These are phyloP conservation scores for Anguilla obscura DNA, from an alignment of 2,797 vertebrate genomes.

Conservation along the genomic window DNA sequence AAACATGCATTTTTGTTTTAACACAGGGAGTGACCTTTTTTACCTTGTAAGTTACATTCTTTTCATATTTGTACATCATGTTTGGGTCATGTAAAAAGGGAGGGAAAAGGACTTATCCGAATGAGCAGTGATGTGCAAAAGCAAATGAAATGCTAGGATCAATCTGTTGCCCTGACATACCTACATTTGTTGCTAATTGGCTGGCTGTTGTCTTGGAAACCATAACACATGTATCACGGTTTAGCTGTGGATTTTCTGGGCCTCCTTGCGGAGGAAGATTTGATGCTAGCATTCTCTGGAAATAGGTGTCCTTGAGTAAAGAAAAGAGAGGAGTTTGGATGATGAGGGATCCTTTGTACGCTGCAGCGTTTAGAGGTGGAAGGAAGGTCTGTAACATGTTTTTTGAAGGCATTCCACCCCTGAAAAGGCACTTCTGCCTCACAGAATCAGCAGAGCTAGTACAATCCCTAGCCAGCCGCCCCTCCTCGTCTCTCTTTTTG, in stretches of 20 bases:
- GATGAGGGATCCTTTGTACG: not conserved
- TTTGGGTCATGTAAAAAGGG: not conserved
- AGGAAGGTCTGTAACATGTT: not conserved
- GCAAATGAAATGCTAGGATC: not conserved
- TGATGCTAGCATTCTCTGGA: not conserved
- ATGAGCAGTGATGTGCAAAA: not conserved
- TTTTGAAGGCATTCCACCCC: not conserved
- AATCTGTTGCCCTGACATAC: slow-evolving; percentile 24
- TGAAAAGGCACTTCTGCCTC: not conserved
- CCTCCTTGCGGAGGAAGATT: not conserved
- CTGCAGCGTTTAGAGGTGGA: not conserved
- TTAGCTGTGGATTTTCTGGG: not conserved
- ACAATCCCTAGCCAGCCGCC: not conserved
- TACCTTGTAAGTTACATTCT: not conserved
- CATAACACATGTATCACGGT: slow-evolving; percentile 10
- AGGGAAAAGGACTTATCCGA: not conserved
- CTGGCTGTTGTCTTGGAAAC: slow-evolving; percentile 48
- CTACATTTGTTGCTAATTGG: slow-evolving; percentile 44
- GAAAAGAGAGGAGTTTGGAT: not conserved
- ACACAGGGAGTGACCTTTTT: not conserved
- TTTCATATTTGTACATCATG: not conserved
- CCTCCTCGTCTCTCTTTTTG: not conserved
- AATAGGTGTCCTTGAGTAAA: not conserved
- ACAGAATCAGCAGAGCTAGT: not conserved
- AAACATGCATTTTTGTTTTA: too few species aligned